Percentiles rank a stretch among this genome's conserved stretches.
Evolutionary conservation across 2,888 invertebrate genomes (phyloP).

Genomic region (Andrena haemorrhoa): DNA sequence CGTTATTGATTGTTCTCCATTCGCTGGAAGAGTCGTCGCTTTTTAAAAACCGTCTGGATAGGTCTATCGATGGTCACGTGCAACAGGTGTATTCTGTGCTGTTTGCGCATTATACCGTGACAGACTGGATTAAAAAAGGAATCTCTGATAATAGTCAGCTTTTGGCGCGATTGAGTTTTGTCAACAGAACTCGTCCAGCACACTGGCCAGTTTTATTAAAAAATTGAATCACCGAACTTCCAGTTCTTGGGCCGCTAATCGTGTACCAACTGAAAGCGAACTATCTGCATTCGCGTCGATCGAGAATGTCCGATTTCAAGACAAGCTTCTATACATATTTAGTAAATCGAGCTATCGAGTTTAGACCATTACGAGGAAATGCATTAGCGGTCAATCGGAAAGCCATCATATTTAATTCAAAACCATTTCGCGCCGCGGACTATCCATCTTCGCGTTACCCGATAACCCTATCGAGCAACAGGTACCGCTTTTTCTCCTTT

Average conservation of each 20-base stretch:
- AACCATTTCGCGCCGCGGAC: slow-evolving; percentile 1
- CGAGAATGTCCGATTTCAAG: not conserved
- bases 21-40: slow-evolving; percentile 23
- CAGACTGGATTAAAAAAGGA: slow-evolving; percentile 35
- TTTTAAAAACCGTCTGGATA: slow-evolving; percentile 63
- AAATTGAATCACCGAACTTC: no score
- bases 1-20: slow-evolving; percentile 47
- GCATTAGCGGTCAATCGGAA: not conserved
- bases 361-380: not conserved
- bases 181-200: not conserved
- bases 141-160: slow-evolving; percentile 42
- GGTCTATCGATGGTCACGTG: slow-evolving; percentile 68
- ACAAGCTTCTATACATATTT: not conserved
- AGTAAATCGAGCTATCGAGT: not conserved
- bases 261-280: no score
- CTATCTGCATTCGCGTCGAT: not conserved
- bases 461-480: slow-evolving; percentile 67
- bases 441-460: slow-evolving; percentile 35
- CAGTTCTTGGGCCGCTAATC: no score
- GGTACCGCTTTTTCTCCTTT: slow-evolving; percentile 60
- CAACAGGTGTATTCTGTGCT: slow-evolving; percentile 72
- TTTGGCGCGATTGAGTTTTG: slow-evolving; percentile 20
- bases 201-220: not conserved
- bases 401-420: slow-evolving; percentile 21
- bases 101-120: slow-evolving; percentile 55